phyloP scores from a whole-genome alignment of 2,113 vertebrate species.

The Zootoca vivipara region DNA sequence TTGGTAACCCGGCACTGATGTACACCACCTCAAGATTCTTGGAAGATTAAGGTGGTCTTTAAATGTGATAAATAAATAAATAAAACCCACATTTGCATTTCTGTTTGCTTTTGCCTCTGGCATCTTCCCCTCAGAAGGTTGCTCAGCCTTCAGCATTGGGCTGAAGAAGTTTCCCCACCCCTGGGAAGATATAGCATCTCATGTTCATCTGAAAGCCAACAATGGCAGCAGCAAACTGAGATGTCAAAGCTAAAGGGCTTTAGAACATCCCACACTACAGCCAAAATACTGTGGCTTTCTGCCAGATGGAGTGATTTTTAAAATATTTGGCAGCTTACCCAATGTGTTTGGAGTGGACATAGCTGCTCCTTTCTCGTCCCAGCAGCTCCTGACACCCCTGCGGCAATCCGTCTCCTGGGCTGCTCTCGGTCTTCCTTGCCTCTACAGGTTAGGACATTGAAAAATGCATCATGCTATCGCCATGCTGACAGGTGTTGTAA shows the following conservation, averaged over 20 bases:
- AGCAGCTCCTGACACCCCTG: conserved; percentile 41
- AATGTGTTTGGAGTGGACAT: conserved; percentile 37
- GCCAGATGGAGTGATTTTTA: conserved; percentile 42
- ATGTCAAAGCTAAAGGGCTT: conserved; percentile 3
- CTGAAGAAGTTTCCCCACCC: no score
- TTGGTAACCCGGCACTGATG: no score
- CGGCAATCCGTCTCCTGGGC: conserved; percentile 35
- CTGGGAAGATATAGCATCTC: neutral
- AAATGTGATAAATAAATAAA: no score
- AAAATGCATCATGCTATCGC: conserved; percentile 51
- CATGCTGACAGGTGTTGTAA: conserved; percentile 54
- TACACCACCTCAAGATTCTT: no score
- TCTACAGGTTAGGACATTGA: conserved; percentile 57
- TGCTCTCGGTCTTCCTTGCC: conserved; percentile 10
- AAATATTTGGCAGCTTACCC: conserved; percentile 46
- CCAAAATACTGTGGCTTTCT: conserved; percentile 45
- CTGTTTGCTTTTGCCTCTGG: no score
- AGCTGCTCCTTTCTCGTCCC: conserved; percentile 32
- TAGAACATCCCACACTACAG: conserved; percentile 14
- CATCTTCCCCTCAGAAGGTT: no score
- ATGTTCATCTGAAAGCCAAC: conserved; percentile 25
- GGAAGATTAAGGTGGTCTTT: no score
- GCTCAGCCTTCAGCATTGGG: neutral
- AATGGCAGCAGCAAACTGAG: neutral
- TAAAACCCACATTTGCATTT: no score